phyloP scores from a whole-genome alignment of 2,797 vertebrate genomes.

The Gymnoscopelus microlampas region DNA sequence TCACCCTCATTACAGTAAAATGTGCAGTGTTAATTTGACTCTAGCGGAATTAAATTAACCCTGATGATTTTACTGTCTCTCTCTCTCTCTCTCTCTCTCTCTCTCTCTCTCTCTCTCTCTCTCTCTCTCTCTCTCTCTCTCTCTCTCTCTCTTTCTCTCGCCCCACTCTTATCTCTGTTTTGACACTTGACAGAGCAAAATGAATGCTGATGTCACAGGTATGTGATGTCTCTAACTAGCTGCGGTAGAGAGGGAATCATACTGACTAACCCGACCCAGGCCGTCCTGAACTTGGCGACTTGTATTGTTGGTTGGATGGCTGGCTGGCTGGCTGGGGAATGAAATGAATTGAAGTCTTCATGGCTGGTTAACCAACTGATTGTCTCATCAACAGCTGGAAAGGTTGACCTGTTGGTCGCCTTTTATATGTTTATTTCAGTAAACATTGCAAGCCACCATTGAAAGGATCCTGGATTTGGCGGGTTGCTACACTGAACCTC shows the following conservation, averaged over 20 bases:
- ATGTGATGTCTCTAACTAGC: slow-evolving; percentile 38
- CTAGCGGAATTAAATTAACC: no score
- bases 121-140: slow-evolving; percentile 6
- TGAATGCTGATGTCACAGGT: slow-evolving; percentile 21
- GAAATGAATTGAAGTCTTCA: no score
- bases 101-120: background rate
- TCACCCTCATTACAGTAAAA: no score
- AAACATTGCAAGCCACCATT: background rate
- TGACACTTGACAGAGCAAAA: slow-evolving; percentile 4
- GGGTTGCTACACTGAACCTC: no score
- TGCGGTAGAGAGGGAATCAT: slow-evolving; percentile 34
- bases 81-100: slow-evolving; percentile 4
- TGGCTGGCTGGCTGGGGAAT: background rate
- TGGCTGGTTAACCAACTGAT: no score
- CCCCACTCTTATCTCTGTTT: background rate
- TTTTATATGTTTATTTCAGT: background rate
- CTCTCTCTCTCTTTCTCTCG: background rate
- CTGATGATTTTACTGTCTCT: background rate
- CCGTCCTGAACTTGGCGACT: slow-evolving; percentile 29
- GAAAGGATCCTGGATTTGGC: no score
- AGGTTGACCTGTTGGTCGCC: background rate
- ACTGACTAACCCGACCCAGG: slow-evolving; percentile 27
- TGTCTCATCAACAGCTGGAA: no score
- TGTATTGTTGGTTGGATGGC: slow-evolving; percentile 8
- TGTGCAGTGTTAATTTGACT: no score